Percentiles rank a stretch among this genome's conserved stretches.
Evolutionary conservation across 2,888 invertebrate species (phyloP).

Genomic region (Bruchidius siliquastri): DNA sequence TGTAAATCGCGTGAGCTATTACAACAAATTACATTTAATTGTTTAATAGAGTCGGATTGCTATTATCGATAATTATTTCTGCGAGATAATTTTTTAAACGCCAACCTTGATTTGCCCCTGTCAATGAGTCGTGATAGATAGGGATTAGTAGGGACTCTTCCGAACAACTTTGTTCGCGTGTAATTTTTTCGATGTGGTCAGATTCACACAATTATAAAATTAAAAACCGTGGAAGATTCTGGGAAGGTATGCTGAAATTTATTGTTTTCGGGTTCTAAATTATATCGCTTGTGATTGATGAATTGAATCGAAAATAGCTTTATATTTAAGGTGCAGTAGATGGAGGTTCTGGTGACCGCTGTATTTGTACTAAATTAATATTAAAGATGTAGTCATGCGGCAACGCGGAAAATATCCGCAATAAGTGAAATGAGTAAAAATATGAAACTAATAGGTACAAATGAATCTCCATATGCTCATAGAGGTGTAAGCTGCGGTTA

Average conservation of each 20-base stretch:
- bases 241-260: neutral
- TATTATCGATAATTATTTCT: slow-evolving; percentile 35
- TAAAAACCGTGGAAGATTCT: neutral
- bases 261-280: neutral
- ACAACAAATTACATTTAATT: slow-evolving; percentile 44
- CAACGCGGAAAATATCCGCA: too few species aligned
- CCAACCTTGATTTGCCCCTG: slow-evolving; percentile 40
- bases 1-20: slow-evolving; percentile 43
- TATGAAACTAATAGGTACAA: too few species aligned
- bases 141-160: slow-evolving; percentile 24
- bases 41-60: slow-evolving; percentile 41
- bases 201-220: slow-evolving; percentile 1
- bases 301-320: neutral
- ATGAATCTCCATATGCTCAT: too few species aligned
- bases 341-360: too few species aligned
- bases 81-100: slow-evolving; percentile 35
- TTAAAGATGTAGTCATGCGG: too few species aligned
- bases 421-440: too few species aligned
- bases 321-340: too few species aligned
- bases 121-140: slow-evolving; percentile 43
- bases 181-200: neutral
- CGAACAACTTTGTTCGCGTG: neutral
- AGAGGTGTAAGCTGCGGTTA: too few species aligned
- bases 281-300: neutral
- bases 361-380: too few species aligned